Evolutionary conservation across 2,888 invertebrate genomes (phyloP).

Genomic region (Hirtodrosophila alboralis): DNA sequence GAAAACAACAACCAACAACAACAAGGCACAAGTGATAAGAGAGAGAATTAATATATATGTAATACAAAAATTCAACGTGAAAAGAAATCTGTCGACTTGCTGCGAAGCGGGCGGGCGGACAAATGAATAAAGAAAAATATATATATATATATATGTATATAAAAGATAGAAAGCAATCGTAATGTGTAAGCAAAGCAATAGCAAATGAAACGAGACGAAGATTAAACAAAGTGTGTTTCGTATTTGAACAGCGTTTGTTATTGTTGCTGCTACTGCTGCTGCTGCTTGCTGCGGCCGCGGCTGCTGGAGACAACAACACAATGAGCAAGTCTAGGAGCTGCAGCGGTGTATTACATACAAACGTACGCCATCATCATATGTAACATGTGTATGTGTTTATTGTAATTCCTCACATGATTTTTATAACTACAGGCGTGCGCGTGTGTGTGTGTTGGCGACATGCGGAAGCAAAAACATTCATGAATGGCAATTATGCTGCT

Average conservation of each 20-base stretch:
- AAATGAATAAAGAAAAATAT: constrained; percentile 48
- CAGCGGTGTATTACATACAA: constrained; percentile 37
- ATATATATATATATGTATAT: constrained; percentile 19
- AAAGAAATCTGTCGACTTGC: constrained; percentile 48
- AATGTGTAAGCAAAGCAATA: constrained; percentile 66
- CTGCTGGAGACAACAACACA: constrained; percentile 23
- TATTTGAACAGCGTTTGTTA: constrained; percentile 62
- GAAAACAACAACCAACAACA: constrained; percentile 34
- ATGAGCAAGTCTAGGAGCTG: constrained; percentile 17
- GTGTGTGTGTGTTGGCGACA: constrained; percentile 36
- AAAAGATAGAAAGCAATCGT: constrained; percentile 67
- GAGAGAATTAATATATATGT: constrained; percentile 58
- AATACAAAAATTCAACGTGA: constrained; percentile 67
- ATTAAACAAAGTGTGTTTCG: constrained; percentile 68
- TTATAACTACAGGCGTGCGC: constrained; percentile 16
- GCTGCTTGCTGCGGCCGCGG: constrained; percentile 30
- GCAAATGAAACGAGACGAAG: constrained; percentile 48
- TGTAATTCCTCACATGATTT: constrained; percentile 37
- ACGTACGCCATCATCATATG: too few species aligned
- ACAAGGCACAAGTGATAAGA: constrained; percentile 51
- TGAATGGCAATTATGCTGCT: constrained; percentile 73
- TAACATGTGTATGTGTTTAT: constrained; percentile 11
- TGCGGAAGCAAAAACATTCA: constrained; percentile 72
- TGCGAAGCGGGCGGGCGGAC: constrained; percentile 24
- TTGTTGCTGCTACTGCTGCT: constrained; percentile 43